Evolutionary conservation across 2,797 vertebrate species (phyloP), one percentile per base, ranked within the genome.

Genomic region (Stomatorhinus walkeri): DNA sequence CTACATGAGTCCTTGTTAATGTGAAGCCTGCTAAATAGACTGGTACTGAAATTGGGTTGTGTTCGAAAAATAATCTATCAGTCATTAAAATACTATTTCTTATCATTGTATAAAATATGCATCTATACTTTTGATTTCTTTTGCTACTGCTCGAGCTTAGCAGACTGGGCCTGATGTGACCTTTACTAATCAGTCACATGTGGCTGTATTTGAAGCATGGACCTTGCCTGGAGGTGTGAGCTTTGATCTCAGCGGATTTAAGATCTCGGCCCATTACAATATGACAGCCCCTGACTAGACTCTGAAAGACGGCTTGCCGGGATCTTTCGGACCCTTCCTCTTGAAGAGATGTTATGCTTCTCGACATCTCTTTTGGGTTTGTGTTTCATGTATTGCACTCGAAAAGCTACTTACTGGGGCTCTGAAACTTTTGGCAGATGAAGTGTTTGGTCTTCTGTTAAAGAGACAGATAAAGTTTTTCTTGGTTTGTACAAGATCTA

Each of bases 191-290:
- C 72, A 88, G 61, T 24, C 61, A 72, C 89, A 86, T 64, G 81
- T 90, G 89, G 83, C 81, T 87, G 36, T 43, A 88, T 89, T 72
- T 52, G 54, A 84, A 51, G 79, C 28, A 3, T 19, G 14, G 76
- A 24, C 59, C 46, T 36, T 43, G 61, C 83, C 83, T 49, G 16
- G 61, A 81, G 89, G 87, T 86, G 61, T 24, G 5, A 24, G 83
- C 87, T 90, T 88, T 90, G 81, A 90, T 88, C 87, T 90, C 49
- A 43, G 49, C 0, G 24, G 56, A 68, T 72, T 68, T 64, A 16
- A 59, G 14, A 68, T 64, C 54, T 51, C 4, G 54, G 56, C n/a
- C 40, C 56, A 49, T 46, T 64, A 36, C 24, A 72, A 32, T 68
- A 12, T 68, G 56, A 68, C 40, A 46, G 88, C 52, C 36, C 52